A percentile compares a stretch with the other conserved stretches of the same genome.
phyloP scores from a whole-genome alignment of 1,140 invertebrate species.

The Lepidotrigona ventralis region DNA sequence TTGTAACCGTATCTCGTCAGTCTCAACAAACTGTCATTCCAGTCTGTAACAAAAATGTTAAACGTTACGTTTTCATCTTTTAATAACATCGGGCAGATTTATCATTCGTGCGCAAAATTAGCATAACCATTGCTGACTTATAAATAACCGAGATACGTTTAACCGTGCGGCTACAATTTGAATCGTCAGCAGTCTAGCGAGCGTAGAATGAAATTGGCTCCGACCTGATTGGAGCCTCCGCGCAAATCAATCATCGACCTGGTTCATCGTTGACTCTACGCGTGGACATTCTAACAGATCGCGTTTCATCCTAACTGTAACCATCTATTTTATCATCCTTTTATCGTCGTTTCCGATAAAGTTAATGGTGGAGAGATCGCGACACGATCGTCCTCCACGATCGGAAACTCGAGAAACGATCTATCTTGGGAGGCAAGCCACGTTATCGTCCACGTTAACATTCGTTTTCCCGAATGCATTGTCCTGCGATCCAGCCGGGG shows the following conservation, averaged over 20 bases:
- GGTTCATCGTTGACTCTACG: not conserved
- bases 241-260: not conserved
- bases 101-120: not conserved
- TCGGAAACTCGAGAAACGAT: slow-evolving; percentile 48
- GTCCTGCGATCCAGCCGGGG: slow-evolving; percentile 63
- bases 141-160: slow-evolving; percentile 1
- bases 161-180: not conserved
- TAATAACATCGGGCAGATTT: not conserved
- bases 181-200: not conserved
- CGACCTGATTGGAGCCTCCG: not conserved
- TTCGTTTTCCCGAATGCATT: slow-evolving; percentile 70
- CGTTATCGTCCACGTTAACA: slow-evolving; percentile 65
- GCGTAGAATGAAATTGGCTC: slow-evolving; percentile 19
- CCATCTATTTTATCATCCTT: not conserved
- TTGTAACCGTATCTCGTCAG: not conserved
- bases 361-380: slow-evolving; percentile 18
- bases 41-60: not conserved
- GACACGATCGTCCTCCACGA: not conserved
- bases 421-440: slow-evolving; percentile 31
- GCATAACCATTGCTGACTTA: not conserved
- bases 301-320: not conserved
- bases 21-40: not conserved
- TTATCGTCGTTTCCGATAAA: not conserved
- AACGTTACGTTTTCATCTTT: not conserved
- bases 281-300: not conserved